A percentile compares a stretch with the other conserved stretches of the same genome.
phyloP scores from a whole-genome alignment of 2,797 vertebrate species.

The Pempheris klunzingeri region DNA sequence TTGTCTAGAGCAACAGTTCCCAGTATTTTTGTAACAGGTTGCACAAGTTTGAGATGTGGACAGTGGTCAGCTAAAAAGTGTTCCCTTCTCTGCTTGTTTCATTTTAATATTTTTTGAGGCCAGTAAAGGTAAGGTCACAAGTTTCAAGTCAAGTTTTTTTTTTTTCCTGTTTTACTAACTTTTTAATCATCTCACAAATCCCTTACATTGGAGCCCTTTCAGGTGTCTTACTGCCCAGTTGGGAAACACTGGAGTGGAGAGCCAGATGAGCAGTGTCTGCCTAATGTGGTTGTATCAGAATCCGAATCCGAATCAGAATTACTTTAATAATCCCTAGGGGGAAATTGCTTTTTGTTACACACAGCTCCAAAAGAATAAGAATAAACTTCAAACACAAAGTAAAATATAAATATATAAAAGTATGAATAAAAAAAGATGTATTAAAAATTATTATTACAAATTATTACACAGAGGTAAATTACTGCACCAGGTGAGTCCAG shows the following conservation, averaged over 20 bases:
- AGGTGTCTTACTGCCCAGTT: fast-evolving
- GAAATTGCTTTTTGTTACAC: neutral
- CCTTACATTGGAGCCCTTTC: neutral
- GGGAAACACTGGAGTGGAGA: neutral
- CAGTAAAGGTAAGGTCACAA: neutral
- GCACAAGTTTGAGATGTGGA: neutral
- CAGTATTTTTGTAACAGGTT: neutral
- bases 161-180: neutral
- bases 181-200: neutral
- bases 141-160: no score
- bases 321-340: no score
- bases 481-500: no score
- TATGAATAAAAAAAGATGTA: no score
- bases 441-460: no score
- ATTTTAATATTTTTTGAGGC: neutral
- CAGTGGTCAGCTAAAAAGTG: neutral
- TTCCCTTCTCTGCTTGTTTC: neutral
- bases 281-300: no score
- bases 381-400: no score
- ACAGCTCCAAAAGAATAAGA: no score
- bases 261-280: neutral
- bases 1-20: neutral
- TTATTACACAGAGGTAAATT: no score
- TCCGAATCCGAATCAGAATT: no score
- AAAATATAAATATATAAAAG: no score